Percentiles rank a stretch among this genome's conserved stretches.
Evolutionary conservation across 37 sponge, comb jelly and placozoan genomes (phyloP).

Genomic region (Chondrosia reniformis): DNA sequence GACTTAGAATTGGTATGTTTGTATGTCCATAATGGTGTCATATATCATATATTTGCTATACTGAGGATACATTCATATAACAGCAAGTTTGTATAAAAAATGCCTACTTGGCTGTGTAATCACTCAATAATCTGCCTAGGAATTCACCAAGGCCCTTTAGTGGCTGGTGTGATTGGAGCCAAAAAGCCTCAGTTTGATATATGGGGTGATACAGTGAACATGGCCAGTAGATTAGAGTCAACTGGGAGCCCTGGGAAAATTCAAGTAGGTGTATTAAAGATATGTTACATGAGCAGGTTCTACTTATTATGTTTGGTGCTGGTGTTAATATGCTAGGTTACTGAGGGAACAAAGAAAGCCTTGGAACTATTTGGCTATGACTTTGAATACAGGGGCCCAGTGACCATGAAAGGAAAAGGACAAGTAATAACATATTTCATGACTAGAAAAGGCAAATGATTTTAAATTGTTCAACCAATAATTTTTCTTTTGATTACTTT

Average conservation of each 20-base stretch:
- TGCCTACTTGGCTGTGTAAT: background rate
- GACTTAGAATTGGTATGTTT: slow-evolving; percentile 64
- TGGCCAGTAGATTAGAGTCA: slow-evolving; percentile 90
- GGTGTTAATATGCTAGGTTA: background rate
- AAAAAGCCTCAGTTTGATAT: slow-evolving; percentile 91
- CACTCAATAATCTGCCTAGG: slow-evolving; percentile 27
- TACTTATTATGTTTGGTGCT: background rate
- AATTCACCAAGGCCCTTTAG: slow-evolving; percentile 79
- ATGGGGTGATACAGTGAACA: slow-evolving; percentile 94
- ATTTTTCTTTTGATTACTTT: background rate
- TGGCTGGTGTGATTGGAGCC: slow-evolving; percentile 92
- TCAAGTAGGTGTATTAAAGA: slow-evolving; percentile 53
- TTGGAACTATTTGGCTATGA: slow-evolving; percentile 34
- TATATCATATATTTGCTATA: background rate
- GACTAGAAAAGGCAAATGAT: background rate
- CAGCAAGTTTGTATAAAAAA: background rate
- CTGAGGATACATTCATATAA: background rate
- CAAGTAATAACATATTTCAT: slow-evolving; percentile 46
- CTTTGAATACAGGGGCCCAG: slow-evolving; percentile 50
- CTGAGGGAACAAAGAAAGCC: slow-evolving; percentile 25
- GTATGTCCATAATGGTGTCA: background rate
- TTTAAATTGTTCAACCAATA: background rate
- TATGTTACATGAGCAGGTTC: background rate
- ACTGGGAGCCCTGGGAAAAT: slow-evolving; percentile 75
- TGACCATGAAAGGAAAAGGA: slow-evolving; percentile 57